Base-by-base conservation (phyloP, 2,113 vertebrate species). In the Thermophis baileyi region DNA sequence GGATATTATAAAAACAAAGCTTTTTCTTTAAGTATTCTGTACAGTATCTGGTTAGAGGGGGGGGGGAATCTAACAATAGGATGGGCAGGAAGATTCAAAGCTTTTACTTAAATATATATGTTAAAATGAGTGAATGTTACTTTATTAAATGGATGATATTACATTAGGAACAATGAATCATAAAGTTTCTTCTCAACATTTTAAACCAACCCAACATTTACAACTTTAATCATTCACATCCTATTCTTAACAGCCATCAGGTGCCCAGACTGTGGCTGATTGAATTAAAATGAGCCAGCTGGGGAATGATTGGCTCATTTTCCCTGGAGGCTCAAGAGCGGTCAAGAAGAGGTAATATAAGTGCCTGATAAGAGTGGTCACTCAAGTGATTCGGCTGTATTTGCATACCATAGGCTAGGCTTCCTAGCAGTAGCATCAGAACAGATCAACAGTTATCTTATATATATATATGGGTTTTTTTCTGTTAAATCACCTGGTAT, bases 61-160 rank as follows among this genome's bases (percentile, higher is more conserved):
- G 20, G 20, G 69, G 44, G 90, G 8, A 22, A 44, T 54, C 87
- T 88, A 50, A 44, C 46, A 35, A 57, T n/a, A 87, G 44, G 35
- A 89, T 92, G 94, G 94, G 93, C 12, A 94, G 93, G 91, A 95
- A 95, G 94, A 92, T 92, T 91, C 91, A 51, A 74, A 0, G 0
- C 94, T 93, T 91, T 97, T 97, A 95, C 95, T 96, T 97, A 97
- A 97, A 96, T 89, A 96, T 96, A 90, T 90, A 96, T 95, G 96
- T 97, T 98, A 97, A 97, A 97, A 97, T 63, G 95, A 95, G 94
- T 97, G 96, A 97, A 97, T 96, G 96, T 81, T 0, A 95, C 95
- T 97, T 97, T 97, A 96, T 97, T 97, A 96, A 97, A 96, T 93
- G 94, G 96, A 97, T 97, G 96, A 95, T 96, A 97, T 96, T 96